A percentile compares a stretch with the other conserved stretches of the same genome.
These are phyloP conservation scores for Pelobates cultripes DNA, from an alignment of 2,797 vertebrate genomes.

Conservation along the genomic window DNA sequence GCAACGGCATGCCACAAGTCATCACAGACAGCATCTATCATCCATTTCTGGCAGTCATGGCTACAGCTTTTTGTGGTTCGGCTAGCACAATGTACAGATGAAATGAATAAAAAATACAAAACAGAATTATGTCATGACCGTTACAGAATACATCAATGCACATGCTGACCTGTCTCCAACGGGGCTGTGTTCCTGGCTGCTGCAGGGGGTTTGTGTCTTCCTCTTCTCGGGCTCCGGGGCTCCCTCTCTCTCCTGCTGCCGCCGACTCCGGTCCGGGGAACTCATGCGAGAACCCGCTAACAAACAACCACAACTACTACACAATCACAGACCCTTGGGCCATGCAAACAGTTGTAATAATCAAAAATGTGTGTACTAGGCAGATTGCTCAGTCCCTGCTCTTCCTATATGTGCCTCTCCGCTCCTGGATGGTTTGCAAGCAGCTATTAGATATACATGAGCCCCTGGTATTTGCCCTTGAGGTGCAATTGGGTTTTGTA, in stretches of 20 bases:
- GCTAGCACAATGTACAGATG: too few relatives aligned
- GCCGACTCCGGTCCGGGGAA: slow-evolving; percentile 45
- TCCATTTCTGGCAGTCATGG: too few relatives aligned
- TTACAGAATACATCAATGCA: too few relatives aligned
- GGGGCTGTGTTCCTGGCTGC: slow-evolving; percentile 39
- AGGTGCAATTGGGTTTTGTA: background rate
- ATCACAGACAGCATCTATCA: too few relatives aligned
- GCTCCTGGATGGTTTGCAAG: background rate
- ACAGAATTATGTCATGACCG: too few relatives aligned
- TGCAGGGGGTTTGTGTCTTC: slow-evolving; percentile 26
- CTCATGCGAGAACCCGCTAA: slow-evolving; percentile 53
- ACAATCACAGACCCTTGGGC: slow-evolving; percentile 16
- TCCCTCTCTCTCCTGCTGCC: slow-evolving; percentile 45
- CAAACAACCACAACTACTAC: slow-evolving; percentile 22
- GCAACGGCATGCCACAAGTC: too few relatives aligned
- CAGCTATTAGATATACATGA: background rate
- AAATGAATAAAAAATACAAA: too few relatives aligned
- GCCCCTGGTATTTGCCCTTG: background rate
- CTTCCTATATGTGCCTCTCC: too few relatives aligned
- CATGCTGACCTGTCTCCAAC: slow-evolving; percentile 44
- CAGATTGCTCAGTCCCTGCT: too few relatives aligned
- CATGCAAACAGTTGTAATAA: slow-evolving; percentile 24
- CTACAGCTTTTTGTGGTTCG: too few relatives aligned
- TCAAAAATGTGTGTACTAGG: background rate
- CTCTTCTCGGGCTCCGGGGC: slow-evolving; percentile 42